These are phyloP conservation scores for Volucella zonaria DNA, from an alignment of 2,888 invertebrate species.

Conservation along the genomic window DNA sequence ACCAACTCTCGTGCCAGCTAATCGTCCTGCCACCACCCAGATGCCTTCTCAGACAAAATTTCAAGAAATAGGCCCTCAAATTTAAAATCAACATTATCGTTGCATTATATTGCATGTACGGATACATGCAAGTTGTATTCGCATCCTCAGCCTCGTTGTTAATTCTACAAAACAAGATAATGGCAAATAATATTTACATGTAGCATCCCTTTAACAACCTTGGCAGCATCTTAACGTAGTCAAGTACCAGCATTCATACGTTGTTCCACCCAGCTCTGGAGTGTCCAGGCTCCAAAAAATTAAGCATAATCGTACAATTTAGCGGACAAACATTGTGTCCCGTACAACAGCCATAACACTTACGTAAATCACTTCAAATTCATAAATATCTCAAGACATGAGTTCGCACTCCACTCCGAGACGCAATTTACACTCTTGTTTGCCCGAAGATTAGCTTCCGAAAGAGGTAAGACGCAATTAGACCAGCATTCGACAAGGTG, in stretches of 20 bases:
- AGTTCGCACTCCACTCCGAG: constrained; percentile 69
- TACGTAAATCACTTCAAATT: constrained; percentile 73
- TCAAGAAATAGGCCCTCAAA: constrained; percentile 26
- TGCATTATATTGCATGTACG: constrained; percentile 53
- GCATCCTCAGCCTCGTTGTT: not conserved
- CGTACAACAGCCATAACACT: constrained; percentile 68
- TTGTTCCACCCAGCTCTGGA: constrained; percentile 5
- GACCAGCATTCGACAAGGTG: constrained; percentile 73
- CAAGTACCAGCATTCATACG: constrained; percentile 13
- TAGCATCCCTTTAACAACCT: constrained; percentile 38
- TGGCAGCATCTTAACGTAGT: constrained; percentile 26
- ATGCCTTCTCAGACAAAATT: constrained; percentile 20
- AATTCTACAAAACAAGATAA: constrained; percentile 55
- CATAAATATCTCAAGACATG: constrained; percentile 71
- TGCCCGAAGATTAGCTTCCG: constrained; percentile 71
- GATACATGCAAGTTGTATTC: not conserved
- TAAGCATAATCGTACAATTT: constrained; percentile 68
- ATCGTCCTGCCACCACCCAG: constrained; percentile 11
- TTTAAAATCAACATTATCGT: constrained; percentile 61
- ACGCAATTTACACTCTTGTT: constrained; percentile 72
- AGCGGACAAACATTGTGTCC: constrained; percentile 69
- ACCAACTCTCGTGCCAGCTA: constrained; percentile 36
- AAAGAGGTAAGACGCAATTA: constrained; percentile 70
- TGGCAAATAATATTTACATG: constrained; percentile 69
- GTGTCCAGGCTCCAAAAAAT: constrained; percentile 30